Evolutionary conservation across 2,888 invertebrate genomes (phyloP), one percentile per base, ranked within the genome.

Genomic region (Lepidochitona cinerea): DNA sequence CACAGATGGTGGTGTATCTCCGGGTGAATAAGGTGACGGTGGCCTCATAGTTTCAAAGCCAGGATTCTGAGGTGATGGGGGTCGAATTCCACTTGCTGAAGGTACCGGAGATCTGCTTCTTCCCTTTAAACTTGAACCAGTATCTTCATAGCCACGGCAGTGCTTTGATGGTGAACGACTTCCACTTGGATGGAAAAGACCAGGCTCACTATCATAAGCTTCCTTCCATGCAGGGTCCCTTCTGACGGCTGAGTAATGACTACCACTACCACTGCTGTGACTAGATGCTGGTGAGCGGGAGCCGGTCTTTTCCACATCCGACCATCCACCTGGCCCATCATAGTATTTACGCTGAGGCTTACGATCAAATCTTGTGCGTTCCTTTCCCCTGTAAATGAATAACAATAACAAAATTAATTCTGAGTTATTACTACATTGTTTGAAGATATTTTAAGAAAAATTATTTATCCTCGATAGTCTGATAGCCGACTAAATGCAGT

Each of bases 231-330:
- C 59, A 23, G 59, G 4, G 9, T 18, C 41, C 9, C 41, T 9
- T 59, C 59, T 18, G 14, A 14, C 4, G 12, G 54, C 23, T 18
- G 59, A 59, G 59, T 7, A 59, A 1, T 4, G 59, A 4, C 59
- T 26, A 14, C 59, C 59, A 59, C 59, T 59, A 32, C 59, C 59
- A 59, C 59, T 59, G 26, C 59, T 59, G 59, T 59, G 59, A 26
- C 59, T 59, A 4, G 59, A 59, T 18, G 26, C 59, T 29, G 59
- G 59, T 29, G 59, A 59, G 23, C 26, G 18, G 3, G 59, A 59
- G 29, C 59, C 59, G 4, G 59, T 59, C 29, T 59, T 59, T 32
- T 59, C 59, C 32, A 59, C 59, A 59, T 59, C 59, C 2, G 59
- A 59, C 59, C 23, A 14, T 4, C 29, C 14, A 18, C 59, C 12